A percentile compares a stretch with the other conserved stretches of the same genome.
These are phyloP conservation scores for Eustalomyia histrio DNA, from an alignment of 2,888 invertebrate genomes.

Conservation along the genomic window DNA sequence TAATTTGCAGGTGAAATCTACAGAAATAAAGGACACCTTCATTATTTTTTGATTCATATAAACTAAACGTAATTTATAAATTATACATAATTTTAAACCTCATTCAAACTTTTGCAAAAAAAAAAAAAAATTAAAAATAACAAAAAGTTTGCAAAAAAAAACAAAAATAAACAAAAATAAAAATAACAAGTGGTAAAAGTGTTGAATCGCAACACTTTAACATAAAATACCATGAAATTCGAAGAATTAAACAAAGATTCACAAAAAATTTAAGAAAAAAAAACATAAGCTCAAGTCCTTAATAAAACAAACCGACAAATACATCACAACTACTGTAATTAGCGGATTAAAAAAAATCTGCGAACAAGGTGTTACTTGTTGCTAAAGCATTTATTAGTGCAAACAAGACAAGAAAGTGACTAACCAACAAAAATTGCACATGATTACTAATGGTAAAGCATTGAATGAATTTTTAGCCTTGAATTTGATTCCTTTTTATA, in stretches of 20 bases:
- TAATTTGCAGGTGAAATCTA: conserved; percentile 59
- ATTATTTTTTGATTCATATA: conserved; percentile 2
- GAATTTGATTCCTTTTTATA: conserved; percentile 10
- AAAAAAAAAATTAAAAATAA: no score
- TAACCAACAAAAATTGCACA: conserved; percentile 33
- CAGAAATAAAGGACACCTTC: conserved; percentile 46
- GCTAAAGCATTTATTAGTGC: conserved; percentile 54
- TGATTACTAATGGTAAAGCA: conserved; percentile 45
- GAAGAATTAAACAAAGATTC: conserved; percentile 12
- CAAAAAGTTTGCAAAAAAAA: no score
- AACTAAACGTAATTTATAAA: conserved; percentile 11
- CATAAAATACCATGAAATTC: conserved; percentile 57
- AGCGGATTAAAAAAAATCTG: conserved; percentile 52
- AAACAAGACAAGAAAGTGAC: conserved; percentile 33
- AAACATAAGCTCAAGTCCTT: conserved; percentile 55
- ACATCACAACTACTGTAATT: conserved; percentile 56
- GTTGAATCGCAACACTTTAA: conserved; percentile 58
- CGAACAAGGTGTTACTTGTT: conserved; percentile 58
- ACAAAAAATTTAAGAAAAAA: conserved; percentile 11
- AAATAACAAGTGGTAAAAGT: conserved; percentile 54
- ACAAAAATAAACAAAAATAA: no score
- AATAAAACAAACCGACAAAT: conserved; percentile 60
- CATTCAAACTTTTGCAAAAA: conserved; percentile 32
- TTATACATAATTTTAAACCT: conserved; percentile 41
- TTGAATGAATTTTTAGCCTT: not conserved